These are phyloP conservation scores for Podarcis lilfordi DNA, from an alignment of 2,797 vertebrate genomes.

Conservation along the genomic window DNA sequence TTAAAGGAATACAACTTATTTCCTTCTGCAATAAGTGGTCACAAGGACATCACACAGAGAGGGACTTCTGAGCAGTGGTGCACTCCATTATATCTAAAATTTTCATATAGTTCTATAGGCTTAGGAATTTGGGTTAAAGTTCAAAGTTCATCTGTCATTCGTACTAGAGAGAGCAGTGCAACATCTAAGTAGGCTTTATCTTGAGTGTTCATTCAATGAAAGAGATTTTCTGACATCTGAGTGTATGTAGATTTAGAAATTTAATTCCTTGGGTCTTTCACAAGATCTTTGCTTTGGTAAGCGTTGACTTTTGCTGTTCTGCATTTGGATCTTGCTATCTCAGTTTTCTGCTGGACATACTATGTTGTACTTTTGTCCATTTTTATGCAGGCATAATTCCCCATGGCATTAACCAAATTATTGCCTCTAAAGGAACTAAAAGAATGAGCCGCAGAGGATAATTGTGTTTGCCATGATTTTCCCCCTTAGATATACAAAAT, in stretches of 20 bases:
- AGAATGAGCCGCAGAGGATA: slow-evolving; percentile 27
- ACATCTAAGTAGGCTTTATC: not conserved
- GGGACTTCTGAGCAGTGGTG: not conserved
- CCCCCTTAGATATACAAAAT: not conserved
- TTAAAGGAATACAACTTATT: not conserved
- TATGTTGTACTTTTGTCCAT: slow-evolving; percentile 11
- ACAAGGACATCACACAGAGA: not conserved
- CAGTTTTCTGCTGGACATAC: slow-evolving; percentile 27
- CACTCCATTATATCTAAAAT: not conserved
- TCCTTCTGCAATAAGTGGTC: slow-evolving; percentile 13
- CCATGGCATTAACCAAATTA: slow-evolving; percentile 6
- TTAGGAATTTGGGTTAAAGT: not conserved
- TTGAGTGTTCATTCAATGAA: slow-evolving; percentile 3
- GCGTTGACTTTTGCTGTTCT: not conserved
- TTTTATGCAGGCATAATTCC: slow-evolving; percentile 40
- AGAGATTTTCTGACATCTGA: not conserved
- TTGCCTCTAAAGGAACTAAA: slow-evolving; percentile 9
- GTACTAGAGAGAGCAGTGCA: not conserved
- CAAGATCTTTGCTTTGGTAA: not conserved
- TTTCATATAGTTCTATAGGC: not conserved
- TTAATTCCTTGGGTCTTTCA: not conserved
- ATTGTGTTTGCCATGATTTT: not conserved
- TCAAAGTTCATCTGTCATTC: not conserved
- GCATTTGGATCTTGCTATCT: not conserved
- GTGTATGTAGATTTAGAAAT: not conserved